Conservation (phyloP, 2,888 invertebrate genomes). For the Brachyptera risi region DNA sequence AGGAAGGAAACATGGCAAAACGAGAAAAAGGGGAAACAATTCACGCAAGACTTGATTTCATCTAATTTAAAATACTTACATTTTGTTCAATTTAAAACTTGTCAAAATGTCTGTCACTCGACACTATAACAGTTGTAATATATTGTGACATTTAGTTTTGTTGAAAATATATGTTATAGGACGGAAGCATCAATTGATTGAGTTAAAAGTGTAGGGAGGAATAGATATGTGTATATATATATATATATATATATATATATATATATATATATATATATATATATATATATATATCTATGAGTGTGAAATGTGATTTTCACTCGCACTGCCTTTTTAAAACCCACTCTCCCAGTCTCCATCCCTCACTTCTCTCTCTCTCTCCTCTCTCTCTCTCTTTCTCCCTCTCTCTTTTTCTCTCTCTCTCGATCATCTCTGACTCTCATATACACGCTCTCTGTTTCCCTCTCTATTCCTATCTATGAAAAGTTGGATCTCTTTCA, state of each 20-base stretch:
- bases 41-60: conserved; percentile 15
- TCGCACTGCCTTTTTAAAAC: neutral
- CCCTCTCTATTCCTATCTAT: too few species aligned
- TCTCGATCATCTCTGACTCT: too few species aligned
- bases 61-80: conserved; percentile 9
- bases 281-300: too few species aligned
- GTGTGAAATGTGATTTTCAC: conserved; percentile 14
- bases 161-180: neutral
- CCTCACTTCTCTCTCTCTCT: too few species aligned
- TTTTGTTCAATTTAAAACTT: conserved; percentile 15
- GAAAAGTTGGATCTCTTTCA: neutral
- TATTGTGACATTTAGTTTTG: neutral
- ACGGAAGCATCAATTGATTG: conserved; percentile 19
- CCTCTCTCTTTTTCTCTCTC: too few species aligned
- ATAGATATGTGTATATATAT: too few species aligned
- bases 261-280: too few species aligned
- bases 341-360: too few species aligned
- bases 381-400: too few species aligned
- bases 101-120: conserved; percentile 14
- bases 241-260: too few species aligned
- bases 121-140: neutral
- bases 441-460: too few species aligned
- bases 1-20: neutral
- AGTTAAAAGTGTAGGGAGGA: too few species aligned
- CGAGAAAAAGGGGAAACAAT: neutral